Evolutionary conservation across 2,888 invertebrate genomes (phyloP), one percentile per base, ranked within the genome.

Genomic region (Syritta pipiens): DNA sequence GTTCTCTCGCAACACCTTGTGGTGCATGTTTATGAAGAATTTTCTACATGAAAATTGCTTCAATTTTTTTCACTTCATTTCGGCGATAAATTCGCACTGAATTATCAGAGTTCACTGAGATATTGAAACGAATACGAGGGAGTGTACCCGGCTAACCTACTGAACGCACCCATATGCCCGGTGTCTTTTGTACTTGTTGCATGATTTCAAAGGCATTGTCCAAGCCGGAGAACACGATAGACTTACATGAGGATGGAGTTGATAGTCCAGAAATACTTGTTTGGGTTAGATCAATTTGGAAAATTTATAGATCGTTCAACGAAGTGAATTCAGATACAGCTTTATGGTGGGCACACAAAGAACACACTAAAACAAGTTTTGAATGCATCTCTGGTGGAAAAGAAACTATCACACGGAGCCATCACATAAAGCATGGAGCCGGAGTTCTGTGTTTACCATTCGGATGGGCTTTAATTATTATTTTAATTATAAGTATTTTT

Each of bases 221-320:
- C 44, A 46, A 22, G 10, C 6, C 44, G 12, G 24, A 55, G 22
- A 48, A 40, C 48, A 17, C 65, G 63, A 53, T 65, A 49, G 3
- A 32, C n/a, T 44, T 67, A n/a, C 30, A 19, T n/a, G 17, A 28
- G 24, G n/a, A 40, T 49, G 42, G 14, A 63, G 49, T 49, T 30
- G 42, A 51, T 48, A 62, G 71, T 71, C 71, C 48, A 63, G 71
- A 72, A 63, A 72, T 63, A 63, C 71, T 40, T 55, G 71, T 72
- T 63, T 55, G 28, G 63, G 62, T 72, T 48, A 63, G 63, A 63
- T 55, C 71, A 72, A 63, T 63, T 72, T 63, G 40, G 63, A 19
- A 63, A 72, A 72, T 72, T 72, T 72, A 72, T 72, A 63, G 71
- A 72, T 72, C 62, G 62, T 48, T 62, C 44, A n/a, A n/a, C n/a